Evolutionary conservation across 2,113 vertebrate species (phyloP).

Genomic region (Campylomormyrus tamandua): DNA sequence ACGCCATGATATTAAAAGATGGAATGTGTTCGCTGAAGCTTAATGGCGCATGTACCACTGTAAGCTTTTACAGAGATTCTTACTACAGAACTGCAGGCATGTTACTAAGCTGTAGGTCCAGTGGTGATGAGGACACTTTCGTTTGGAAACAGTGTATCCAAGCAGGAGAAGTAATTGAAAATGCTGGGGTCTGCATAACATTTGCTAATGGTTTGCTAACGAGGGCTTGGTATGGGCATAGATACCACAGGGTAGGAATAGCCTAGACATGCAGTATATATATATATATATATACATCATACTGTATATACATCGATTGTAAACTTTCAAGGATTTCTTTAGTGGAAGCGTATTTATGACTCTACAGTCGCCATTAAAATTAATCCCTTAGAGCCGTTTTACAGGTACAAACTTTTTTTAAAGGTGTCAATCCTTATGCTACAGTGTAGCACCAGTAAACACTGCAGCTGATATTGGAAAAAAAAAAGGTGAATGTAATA

Average conservation of each 20-base stretch:
- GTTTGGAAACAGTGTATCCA: neutral
- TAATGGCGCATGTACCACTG: neutral
- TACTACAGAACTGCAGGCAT: neutral
- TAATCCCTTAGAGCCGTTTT: neutral
- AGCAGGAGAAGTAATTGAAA: neutral
- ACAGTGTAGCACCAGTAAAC: neutral
- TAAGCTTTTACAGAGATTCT: neutral
- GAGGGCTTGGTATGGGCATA: neutral
- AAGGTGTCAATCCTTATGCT: neutral
- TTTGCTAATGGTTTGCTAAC: neutral
- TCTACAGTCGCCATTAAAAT: neutral
- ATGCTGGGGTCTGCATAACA: neutral
- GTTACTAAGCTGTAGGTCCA: neutral
- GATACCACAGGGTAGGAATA: neutral
- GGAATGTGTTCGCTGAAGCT: neutral
- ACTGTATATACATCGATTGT: neutral
- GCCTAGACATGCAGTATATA: neutral
- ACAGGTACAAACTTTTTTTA: neutral
- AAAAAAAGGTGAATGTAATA: neutral
- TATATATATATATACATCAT: neutral
- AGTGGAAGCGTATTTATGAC: neutral
- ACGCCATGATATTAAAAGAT: constrained; percentile 1
- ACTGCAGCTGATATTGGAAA: neutral
- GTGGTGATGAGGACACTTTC: neutral
- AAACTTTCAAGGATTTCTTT: neutral